Conservation (phyloP, 1,140 invertebrate genomes). For the Drosophila pectinifera region DNA sequence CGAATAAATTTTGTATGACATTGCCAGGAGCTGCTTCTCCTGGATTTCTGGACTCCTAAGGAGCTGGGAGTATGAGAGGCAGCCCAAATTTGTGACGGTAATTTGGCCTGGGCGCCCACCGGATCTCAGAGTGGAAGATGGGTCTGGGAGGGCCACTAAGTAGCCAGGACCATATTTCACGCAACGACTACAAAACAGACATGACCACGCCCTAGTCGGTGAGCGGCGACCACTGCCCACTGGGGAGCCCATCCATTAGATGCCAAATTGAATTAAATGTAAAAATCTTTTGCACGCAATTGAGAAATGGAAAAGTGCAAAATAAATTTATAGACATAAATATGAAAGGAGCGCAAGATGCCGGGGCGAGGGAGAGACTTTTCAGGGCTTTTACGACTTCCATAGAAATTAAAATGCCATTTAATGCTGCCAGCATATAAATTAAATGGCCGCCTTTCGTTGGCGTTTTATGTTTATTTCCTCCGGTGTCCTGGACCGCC, state of each 20-base stretch:
- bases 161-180: conserved; percentile 53
- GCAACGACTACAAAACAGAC: conserved; percentile 60
- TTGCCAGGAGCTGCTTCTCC: conserved; percentile 11
- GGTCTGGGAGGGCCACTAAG: conserved; percentile 30
- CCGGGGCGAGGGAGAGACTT: not conserved
- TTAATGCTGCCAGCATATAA: conserved; percentile 55
- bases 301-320: conserved; percentile 53
- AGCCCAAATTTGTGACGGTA: conserved; percentile 62
- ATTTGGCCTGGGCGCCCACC: conserved; percentile 56
- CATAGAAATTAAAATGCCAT: conserved; percentile 65
- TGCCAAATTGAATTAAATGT: conserved; percentile 81
- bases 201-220: conserved; percentile 44
- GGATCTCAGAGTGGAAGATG: conserved; percentile 36
- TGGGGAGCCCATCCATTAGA: conserved; percentile 36
- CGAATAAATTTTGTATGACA: conserved; percentile 65
- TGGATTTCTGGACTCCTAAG: conserved; percentile 17
- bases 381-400: conserved; percentile 51
- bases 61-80: not conserved
- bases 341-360: conserved; percentile 35
- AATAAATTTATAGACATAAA: conserved; percentile 63
- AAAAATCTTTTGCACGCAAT: conserved; percentile 67
- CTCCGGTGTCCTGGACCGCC: conserved; percentile 10
- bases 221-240: not conserved
- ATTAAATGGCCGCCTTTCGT: conserved; percentile 58
- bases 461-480: conserved; percentile 60